phyloP scores from a whole-genome alignment of 2,888 invertebrate genomes.

The Arge pagana region DNA sequence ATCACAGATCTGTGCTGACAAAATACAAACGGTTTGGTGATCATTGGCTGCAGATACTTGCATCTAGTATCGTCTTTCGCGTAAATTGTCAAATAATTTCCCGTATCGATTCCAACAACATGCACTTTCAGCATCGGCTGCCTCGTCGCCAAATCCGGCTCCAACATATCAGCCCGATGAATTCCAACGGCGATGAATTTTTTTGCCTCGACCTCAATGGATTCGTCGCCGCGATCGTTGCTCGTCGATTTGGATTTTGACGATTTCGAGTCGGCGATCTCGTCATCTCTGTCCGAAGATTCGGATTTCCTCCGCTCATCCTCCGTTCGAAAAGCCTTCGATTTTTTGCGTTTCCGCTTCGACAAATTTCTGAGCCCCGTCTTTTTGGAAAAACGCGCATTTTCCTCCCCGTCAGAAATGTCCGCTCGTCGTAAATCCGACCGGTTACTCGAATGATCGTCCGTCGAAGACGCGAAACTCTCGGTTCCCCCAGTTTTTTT shows the following conservation, averaged over 20 bases:
- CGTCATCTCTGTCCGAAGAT: constrained; percentile 20
- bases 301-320: constrained; percentile 2
- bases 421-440: no score
- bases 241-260: constrained; percentile 23
- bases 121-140: constrained; percentile 70
- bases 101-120: constrained; percentile 63
- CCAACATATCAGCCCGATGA: constrained; percentile 65
- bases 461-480: no score
- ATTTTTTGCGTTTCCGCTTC: no score
- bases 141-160: constrained; percentile 63
- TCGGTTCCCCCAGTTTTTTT: no score
- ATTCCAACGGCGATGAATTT: constrained; percentile 60
- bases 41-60: constrained; percentile 63
- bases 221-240: constrained; percentile 26
- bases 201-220: constrained; percentile 1
- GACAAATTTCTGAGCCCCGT: no score
- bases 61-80: constrained; percentile 38
- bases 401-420: no score
- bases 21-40: constrained; percentile 67
- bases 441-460: no score
- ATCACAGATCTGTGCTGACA: constrained; percentile 58
- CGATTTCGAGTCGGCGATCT: constrained; percentile 16
- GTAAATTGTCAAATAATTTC: constrained; percentile 60
- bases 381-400: no score
- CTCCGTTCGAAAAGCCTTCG: no score